These are phyloP conservation scores for Aphodius sticticus DNA, from an alignment of 2,888 invertebrate species.

Conservation along the genomic window DNA sequence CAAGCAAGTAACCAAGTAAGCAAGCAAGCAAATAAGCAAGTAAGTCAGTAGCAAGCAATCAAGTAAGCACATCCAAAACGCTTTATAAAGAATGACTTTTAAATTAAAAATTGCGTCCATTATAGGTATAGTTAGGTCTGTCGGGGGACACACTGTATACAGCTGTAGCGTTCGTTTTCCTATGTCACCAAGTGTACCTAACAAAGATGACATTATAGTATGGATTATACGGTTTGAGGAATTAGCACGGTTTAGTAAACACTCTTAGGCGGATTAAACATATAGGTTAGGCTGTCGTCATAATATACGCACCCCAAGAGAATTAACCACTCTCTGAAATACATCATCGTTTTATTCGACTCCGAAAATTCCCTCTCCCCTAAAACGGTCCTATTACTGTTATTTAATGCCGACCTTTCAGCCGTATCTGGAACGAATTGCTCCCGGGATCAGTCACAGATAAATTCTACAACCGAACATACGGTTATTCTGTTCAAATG, in stretches of 20 bases:
- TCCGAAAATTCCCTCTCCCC: slow-evolving; percentile 5
- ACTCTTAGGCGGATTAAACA: slow-evolving; percentile 42
- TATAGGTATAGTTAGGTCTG: no score
- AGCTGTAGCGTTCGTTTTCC: background rate
- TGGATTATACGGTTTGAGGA: slow-evolving; percentile 40
- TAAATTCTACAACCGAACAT: slow-evolving; percentile 12
- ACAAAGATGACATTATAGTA: slow-evolving; percentile 41
- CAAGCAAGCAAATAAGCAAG: no score
- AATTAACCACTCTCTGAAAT: slow-evolving; percentile 20
- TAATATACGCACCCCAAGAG: slow-evolving; percentile 25
- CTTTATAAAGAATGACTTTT: no score
- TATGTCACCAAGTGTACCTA: slow-evolving; percentile 30
- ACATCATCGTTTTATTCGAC: slow-evolving; percentile 6
- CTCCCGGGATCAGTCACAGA: slow-evolving; percentile 4
- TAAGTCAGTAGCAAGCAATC: no score
- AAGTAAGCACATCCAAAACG: no score
- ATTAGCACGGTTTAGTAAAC: slow-evolving; percentile 41
- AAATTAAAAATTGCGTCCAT: no score
- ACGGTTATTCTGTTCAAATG: background rate
- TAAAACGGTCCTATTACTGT: slow-evolving; percentile 6
- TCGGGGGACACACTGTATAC: no score
- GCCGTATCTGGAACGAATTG: slow-evolving; percentile 19
- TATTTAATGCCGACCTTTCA: slow-evolving; percentile 14
- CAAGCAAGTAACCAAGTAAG: no score
- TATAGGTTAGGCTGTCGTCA: slow-evolving; percentile 40